phyloP scores from a whole-genome alignment of 2,113 vertebrate species.

The Xyliphius kryptos region DNA sequence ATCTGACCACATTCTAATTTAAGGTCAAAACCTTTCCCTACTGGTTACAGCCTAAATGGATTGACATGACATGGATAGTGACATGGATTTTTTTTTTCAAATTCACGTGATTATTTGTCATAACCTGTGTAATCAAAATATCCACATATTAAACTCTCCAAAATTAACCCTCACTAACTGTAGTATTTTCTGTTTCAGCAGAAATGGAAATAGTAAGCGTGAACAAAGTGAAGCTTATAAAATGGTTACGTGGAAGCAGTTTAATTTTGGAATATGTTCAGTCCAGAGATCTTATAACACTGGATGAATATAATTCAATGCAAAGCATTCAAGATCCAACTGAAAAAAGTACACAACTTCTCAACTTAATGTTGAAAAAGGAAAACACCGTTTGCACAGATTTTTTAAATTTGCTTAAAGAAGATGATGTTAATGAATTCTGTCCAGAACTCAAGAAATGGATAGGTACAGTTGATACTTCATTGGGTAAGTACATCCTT shows the following conservation, averaged over 20 bases:
- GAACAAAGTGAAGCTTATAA: constrained; percentile 29
- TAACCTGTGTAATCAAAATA: too few relatives aligned
- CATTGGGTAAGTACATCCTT: not conserved
- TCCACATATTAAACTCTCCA: too few relatives aligned
- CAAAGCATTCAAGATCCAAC: not conserved
- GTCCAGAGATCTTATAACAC: not conserved
- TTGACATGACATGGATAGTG: too few relatives aligned
- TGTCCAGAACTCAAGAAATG: constrained; percentile 14
- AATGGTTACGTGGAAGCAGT: constrained; percentile 14
- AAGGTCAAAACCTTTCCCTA: too few relatives aligned
- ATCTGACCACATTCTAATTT: too few relatives aligned
- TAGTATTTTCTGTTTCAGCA: not conserved
- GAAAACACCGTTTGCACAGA: not conserved
- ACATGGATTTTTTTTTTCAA: too few relatives aligned
- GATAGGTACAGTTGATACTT: not conserved
- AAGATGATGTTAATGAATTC: not conserved
- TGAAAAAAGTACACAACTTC: not conserved
- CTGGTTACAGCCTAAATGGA: too few relatives aligned
- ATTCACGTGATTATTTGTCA: too few relatives aligned
- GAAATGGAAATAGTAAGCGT: not conserved
- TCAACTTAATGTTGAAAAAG: constrained; percentile 23
- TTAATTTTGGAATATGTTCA: constrained; percentile 35
- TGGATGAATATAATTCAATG: constrained; percentile 15
- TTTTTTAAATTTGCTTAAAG: constrained; percentile 23
- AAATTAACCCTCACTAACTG: too few relatives aligned